A percentile compares a stretch with the other conserved stretches of the same genome.
phyloP scores from a whole-genome alignment of 2,113 vertebrate species.

The Condylura cristata region DNA sequence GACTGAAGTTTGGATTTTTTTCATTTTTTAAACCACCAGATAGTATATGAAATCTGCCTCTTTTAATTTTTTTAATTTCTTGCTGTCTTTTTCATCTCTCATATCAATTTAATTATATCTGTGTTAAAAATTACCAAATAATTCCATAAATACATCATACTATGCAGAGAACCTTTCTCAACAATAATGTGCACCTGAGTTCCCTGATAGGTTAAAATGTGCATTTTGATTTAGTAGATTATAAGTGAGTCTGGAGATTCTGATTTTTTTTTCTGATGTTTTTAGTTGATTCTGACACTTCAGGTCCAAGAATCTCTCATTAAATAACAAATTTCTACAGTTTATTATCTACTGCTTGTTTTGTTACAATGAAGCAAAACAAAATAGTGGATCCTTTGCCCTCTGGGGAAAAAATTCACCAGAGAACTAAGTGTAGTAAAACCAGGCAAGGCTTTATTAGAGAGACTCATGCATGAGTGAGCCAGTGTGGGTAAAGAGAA shows the following conservation, averaged over 20 bases:
- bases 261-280: not conserved
- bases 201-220: not conserved
- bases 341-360: not conserved
- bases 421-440: no score
- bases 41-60: not conserved
- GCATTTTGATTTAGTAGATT: not conserved
- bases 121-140: constrained; percentile 13
- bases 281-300: not conserved
- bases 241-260: not conserved
- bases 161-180: not conserved
- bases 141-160: not conserved
- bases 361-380: no score
- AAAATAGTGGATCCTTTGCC: no score
- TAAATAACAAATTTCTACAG: not conserved
- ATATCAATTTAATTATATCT: not conserved
- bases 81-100: not conserved
- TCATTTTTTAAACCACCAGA: not conserved
- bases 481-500: no score
- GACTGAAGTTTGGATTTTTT: not conserved
- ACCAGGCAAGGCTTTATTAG: no score
- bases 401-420: no score
- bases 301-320: not conserved
- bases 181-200: not conserved
- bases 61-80: constrained; percentile 17
- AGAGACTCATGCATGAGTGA: no score